Evolutionary conservation across 2,797 vertebrate genomes (phyloP), one percentile per base, ranked within the genome.

Genomic region (Tamandua tetradactyla): DNA sequence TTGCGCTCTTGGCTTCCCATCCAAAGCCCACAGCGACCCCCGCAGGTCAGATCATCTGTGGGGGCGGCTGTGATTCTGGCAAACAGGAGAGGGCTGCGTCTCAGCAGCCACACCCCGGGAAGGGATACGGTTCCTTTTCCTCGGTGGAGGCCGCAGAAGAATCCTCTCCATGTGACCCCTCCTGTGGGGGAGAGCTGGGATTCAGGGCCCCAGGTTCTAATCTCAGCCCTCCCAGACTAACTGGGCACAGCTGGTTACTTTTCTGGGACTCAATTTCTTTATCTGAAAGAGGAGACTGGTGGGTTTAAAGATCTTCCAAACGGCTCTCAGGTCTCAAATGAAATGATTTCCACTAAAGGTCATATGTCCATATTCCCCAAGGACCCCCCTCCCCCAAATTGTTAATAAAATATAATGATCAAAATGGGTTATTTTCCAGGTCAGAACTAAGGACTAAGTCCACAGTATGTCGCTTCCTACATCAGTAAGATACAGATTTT

Each of bases 11-110:
- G 52, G 44, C 55, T 79, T 90, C 87, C 42, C 78, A 93, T 44
- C 7, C 57, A 93, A 81, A 75, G 93, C 52, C 64, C 92, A 96
- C 95, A 96, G 96, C 40, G 89, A 93, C 97, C 97, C 96, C 97
- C 62, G 35, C 89, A 96, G 98, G 97, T 62, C n/a, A 3, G 32
- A 18, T 44, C 3, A 0, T 27, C 4, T 20, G 32, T 18, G 2
- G 3, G 62, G 37, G 14, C 15, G 15, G 44, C 18, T n/a, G n/a
- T 30, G 40, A 30, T 64, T 78, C 52, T 15, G 23, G 0, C 9
- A 47, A 75, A 30, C 27, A 18, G 20, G 0, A 9, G n/a, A 30
- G 17, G 22, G 22, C 22, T 32, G 8, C 4, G 52, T 49, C 32
- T 23, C 37, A 30, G 71, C 62, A 40, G 18, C 64, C 40, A 52